A percentile compares a stretch with the other conserved stretches of the same genome.
phyloP scores from a whole-genome alignment of 2,797 vertebrate species.

The Acanthopagrus latus region DNA sequence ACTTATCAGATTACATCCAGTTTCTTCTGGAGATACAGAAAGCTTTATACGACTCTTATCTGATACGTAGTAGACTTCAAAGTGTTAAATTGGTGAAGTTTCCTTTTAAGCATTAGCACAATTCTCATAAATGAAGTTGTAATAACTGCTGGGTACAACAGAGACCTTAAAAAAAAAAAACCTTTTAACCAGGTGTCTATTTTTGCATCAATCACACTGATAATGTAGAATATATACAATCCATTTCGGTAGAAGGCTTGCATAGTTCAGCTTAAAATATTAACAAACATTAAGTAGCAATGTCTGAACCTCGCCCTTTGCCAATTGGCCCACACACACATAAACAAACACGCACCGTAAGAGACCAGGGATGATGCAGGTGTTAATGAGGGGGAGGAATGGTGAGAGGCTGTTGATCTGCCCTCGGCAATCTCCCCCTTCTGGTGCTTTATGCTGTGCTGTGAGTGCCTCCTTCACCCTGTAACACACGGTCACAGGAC shows the following conservation, averaged over 20 bases:
- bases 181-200: too few relatives aligned
- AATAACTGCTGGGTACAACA: neutral
- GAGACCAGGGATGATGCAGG: conserved; percentile 81
- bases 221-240: neutral
- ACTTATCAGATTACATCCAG: too few relatives aligned
- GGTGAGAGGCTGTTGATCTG: conserved; percentile 59
- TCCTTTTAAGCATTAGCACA: too few relatives aligned
- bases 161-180: too few relatives aligned
- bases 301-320: neutral
- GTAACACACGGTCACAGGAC: conserved; percentile 77
- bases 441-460: conserved; percentile 51
- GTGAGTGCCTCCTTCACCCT: conserved; percentile 79
- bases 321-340: neutral
- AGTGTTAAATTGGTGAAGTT: too few relatives aligned
- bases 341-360: conserved; percentile 78
- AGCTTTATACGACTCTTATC: too few relatives aligned
- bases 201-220: too few relatives aligned
- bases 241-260: conserved; percentile 1
- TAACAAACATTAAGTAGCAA: neutral
- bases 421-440: conserved; percentile 65
- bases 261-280: conserved; percentile 2
- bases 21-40: too few relatives aligned
- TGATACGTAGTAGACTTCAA: too few relatives aligned
- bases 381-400: conserved; percentile 85
- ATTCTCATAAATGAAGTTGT: neutral